Conservation (phyloP, 2,113 vertebrate genomes). For the Gymnobelideus leadbeateri region DNA sequence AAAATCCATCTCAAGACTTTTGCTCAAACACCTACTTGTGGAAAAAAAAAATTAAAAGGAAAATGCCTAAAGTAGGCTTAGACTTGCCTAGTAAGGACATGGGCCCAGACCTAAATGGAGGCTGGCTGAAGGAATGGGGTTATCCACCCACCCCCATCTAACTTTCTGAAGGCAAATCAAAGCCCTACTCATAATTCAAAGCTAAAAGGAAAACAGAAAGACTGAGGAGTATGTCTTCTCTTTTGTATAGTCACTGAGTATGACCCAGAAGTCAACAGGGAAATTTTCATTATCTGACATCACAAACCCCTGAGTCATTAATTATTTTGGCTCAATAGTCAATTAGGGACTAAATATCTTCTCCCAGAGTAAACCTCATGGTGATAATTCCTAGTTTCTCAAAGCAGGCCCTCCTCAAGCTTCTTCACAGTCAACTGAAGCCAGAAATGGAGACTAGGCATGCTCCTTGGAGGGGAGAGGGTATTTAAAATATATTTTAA, state of each 20-base stretch:
- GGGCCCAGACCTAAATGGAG: neutral
- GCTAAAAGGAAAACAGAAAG: neutral
- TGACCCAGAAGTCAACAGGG: neutral
- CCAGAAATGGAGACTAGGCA: neutral
- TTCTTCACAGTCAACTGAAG: neutral
- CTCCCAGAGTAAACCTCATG: neutral
- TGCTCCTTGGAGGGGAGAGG: neutral
- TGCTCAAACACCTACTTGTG: neutral
- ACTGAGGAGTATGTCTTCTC: neutral
- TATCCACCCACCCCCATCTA: neutral
- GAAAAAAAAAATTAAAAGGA: neutral
- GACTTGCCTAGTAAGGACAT: neutral
- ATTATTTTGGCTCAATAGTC: neutral
- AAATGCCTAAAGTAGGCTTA: neutral
- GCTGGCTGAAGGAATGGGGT: neutral
- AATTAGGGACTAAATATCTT: neutral
- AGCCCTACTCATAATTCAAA: neutral
- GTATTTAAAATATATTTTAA: neutral
- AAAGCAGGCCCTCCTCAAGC: neutral
- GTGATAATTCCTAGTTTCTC: neutral
- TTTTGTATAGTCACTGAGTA: neutral
- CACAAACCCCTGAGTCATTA: neutral
- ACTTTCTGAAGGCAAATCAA: neutral
- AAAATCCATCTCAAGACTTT: neutral
- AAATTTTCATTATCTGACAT: neutral